Conservation (phyloP, 2,888 invertebrate species). For the Desoria tigrina region DNA sequence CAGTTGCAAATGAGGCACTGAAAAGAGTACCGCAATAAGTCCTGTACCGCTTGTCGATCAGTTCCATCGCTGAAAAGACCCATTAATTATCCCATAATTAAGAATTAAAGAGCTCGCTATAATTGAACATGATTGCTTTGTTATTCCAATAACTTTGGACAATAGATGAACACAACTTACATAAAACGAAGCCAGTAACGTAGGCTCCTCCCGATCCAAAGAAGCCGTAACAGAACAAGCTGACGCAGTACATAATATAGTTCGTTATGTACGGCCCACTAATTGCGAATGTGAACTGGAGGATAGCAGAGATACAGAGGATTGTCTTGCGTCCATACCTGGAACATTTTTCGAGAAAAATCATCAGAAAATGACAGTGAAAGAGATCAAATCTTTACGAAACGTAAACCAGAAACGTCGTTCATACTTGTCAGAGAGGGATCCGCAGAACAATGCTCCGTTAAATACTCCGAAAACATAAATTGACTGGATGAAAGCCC, state of each 20-base stretch:
- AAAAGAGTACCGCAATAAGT: constrained; percentile 78
- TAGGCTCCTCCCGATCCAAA: constrained; percentile 33
- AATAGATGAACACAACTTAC: too few relatives aligned
- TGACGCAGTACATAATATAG: constrained; percentile 32
- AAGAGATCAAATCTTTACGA: neutral
- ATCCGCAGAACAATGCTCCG: constrained; percentile 76
- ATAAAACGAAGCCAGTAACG: constrained; percentile 29
- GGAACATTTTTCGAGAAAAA: constrained; percentile 18
- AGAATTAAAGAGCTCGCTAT: too few relatives aligned
- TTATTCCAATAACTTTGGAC: neutral
- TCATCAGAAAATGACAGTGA: too few relatives aligned
- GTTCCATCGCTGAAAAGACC: constrained; percentile 69
- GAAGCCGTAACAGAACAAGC: constrained; percentile 67
- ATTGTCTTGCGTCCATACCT: constrained; percentile 72
- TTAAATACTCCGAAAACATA: constrained; percentile 70
- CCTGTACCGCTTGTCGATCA: constrained; percentile 76
- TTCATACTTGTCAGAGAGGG: constrained; percentile 69
- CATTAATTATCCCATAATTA: neutral
- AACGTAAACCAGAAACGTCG: too few relatives aligned
- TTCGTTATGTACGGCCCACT: constrained; percentile 77
- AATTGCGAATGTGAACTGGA: constrained; percentile 70
- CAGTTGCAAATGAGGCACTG: constrained; percentile 74
- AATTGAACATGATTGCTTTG: neutral
- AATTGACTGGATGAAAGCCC: constrained; percentile 69
- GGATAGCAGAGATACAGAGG: constrained; percentile 72